Evolutionary conservation across 1,140 invertebrate genomes (phyloP), one percentile per base, ranked within the genome.

Genomic region (Diplogasteroides magnus): DNA sequence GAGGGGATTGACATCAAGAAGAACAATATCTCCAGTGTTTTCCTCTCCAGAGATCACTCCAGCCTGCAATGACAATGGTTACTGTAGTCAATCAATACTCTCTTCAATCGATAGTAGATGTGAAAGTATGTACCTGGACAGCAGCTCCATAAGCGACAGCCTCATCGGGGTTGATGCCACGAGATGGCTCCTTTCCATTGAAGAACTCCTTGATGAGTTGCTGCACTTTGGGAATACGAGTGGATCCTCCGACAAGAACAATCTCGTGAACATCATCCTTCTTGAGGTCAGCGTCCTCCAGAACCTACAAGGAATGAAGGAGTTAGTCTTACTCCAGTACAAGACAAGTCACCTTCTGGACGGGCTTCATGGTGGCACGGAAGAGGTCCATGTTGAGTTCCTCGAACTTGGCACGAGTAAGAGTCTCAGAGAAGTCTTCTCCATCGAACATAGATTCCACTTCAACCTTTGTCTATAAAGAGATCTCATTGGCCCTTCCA

Each of bases 351-450:
- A 61, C 59, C 73, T 74, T 79, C 69, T 85, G 76, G 19, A 99
- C 95, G 13, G 96, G 96, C 84, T 98, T 97, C 86, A 99, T 88
- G 1, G 97, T 99, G 28, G 92, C 94, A 79, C 92, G 88, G 91
- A 98, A 98, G 37, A 98, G 87, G 84, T 98, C 94, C 91, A 97
- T 94, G 87, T 98, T 98, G 81, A 99, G 86, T 85, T 99, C 97
- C 84, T 99, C 97, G 84, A 99, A 99, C 86, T 97, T 98, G 78
- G 97, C 96, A 81, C 97, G 88, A 68, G 97, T 98, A 58, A 99
- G 86, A 14, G 93, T 95, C 86, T 98, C 96, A n/a, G 91, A 94
- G 89, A 99, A 99, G 82, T 99, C 96, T 81, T 97, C 94, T 77
- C 95, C 94, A 82, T 99, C 95, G 80, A 92, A 97, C 88, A 99